phyloP scores from a whole-genome alignment of 2,113 vertebrate genomes.

The human region GRCh38 chr1:49962001-49962500 shows the following conservation, averaged over 20 bases:
- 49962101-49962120: not conserved
- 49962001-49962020: not conserved
- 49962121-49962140: not conserved
- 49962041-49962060: not conserved
- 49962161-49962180: not conserved
- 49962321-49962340: not conserved
- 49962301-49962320: not conserved
- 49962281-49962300: not conserved
- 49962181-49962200: not conserved
- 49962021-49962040: not conserved
- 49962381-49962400: not conserved
- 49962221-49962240: not conserved
- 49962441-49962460: not conserved
- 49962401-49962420: not conserved
- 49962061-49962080: not conserved
- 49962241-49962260: not conserved
- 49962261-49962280: not conserved
- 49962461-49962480: not conserved
- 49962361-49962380: not conserved
- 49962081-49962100: not conserved
- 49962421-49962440: not conserved
- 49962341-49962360: not conserved
- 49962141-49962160: not conserved
- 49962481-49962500: not conserved
- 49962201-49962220: not conserved